Evolutionary conservation across 2,797 vertebrate species (phyloP).

Genomic region (Gorsachius magnificus): DNA sequence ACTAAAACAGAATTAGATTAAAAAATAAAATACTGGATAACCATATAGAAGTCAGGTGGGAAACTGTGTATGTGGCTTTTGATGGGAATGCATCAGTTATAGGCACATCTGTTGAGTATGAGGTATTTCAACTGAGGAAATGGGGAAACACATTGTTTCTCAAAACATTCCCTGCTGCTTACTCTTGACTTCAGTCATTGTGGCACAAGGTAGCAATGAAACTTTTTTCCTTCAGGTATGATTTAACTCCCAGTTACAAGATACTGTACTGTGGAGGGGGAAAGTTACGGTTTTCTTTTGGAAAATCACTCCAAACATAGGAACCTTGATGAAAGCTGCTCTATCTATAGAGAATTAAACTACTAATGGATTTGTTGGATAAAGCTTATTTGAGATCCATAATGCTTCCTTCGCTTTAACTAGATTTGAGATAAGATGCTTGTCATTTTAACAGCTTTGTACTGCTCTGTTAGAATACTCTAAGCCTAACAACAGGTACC

Average conservation of each 20-base stretch:
- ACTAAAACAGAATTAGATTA: background rate
- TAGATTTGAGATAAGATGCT: background rate
- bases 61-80: background rate
- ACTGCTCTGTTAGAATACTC: background rate
- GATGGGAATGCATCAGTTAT: background rate
- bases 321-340: background rate
- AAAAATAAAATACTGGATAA: background rate
- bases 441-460: background rate
- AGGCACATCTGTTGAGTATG: background rate
- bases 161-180: background rate
- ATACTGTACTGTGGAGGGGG: background rate
- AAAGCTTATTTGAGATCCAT: background rate
- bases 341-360: background rate
- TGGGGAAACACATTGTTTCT: background rate
- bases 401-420: background rate
- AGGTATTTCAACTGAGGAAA: background rate
- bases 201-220: background rate
- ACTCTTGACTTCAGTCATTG: background rate
- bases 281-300: background rate
- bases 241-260: background rate
- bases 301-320: background rate
- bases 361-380: background rate
- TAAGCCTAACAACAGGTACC: background rate
- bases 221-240: background rate
- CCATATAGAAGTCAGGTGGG: fast-evolving